Conservation (phyloP, 2,113 vertebrate species). For the Phylloscopus whistleri region DNA sequence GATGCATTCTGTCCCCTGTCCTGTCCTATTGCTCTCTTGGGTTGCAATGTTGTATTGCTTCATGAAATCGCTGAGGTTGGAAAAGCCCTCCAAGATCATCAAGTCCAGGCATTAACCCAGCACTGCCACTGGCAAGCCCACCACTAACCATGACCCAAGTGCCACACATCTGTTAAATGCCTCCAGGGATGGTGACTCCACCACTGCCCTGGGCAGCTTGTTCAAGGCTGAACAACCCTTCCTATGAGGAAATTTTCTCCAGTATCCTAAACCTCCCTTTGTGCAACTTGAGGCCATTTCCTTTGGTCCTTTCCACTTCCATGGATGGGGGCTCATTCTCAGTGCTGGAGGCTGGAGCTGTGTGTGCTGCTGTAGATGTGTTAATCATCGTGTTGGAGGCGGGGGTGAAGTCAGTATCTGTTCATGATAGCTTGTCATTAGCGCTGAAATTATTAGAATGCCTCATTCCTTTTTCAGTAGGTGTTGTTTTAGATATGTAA, state of each 20-base stretch:
- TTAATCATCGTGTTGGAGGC: neutral
- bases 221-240: neutral
- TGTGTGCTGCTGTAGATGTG: neutral
- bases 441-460: neutral
- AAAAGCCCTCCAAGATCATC: neutral
- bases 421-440: neutral
- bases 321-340: rapidly evolving
- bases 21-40: neutral
- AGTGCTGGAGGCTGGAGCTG: neutral
- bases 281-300: neutral
- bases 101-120: neutral
- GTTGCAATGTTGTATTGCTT: rapidly evolving
- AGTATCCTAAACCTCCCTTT: neutral
- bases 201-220: neutral
- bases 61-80: neutral
- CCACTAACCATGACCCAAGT: neutral
- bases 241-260: neutral
- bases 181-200: neutral
- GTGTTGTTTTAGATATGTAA: neutral
- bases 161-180: neutral
- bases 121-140: neutral
- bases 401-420: neutral
- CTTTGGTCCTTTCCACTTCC: neutral
- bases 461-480: neutral
- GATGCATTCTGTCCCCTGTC: neutral